Evolutionary conservation across 2,797 vertebrate genomes (phyloP).

Genomic region (Scarus forsteni): DNA sequence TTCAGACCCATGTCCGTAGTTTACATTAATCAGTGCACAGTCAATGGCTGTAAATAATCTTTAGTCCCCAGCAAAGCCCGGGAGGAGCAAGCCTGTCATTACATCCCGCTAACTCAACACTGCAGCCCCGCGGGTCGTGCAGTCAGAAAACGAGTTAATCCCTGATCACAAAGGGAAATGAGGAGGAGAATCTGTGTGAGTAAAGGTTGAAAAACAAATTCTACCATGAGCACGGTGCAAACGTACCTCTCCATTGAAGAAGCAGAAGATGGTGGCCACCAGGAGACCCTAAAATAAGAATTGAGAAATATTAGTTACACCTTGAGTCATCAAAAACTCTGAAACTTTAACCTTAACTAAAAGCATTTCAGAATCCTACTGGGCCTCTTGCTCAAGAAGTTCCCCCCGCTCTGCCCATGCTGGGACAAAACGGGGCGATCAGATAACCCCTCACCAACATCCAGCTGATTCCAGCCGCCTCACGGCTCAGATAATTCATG

Average conservation of each 20-base stretch:
- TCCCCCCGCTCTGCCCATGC: constrained; percentile 2
- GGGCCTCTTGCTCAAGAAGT: constrained; percentile 40
- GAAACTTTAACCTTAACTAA: neutral
- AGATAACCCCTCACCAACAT: constrained; percentile 56
- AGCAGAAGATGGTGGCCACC: constrained; percentile 99
- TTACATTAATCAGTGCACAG: constrained; percentile 30
- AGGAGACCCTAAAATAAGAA: constrained; percentile 89
- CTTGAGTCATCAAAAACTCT: too few species aligned
- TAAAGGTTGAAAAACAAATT: neutral
- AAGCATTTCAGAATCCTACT: constrained; percentile 33
- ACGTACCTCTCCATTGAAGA: constrained; percentile 98
- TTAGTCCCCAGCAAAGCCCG: constrained; percentile 6
- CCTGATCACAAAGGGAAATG: constrained; percentile 42
- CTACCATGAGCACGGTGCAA: neutral
- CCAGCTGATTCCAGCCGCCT: constrained; percentile 35
- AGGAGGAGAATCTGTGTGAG: constrained; percentile 65
- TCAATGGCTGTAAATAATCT: constrained; percentile 33
- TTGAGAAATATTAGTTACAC: neutral
- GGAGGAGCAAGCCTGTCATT: constrained; percentile 15
- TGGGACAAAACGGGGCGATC: constrained; percentile 37
- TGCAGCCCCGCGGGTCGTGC: constrained; percentile 3
- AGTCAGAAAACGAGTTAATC: constrained; percentile 6
- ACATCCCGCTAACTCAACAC: neutral
- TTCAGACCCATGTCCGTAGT: constrained; percentile 24
- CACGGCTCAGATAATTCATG: constrained; percentile 55